Evolutionary conservation across 2,113 vertebrate genomes (phyloP).

Genomic region (Pteropus alecto): DNA sequence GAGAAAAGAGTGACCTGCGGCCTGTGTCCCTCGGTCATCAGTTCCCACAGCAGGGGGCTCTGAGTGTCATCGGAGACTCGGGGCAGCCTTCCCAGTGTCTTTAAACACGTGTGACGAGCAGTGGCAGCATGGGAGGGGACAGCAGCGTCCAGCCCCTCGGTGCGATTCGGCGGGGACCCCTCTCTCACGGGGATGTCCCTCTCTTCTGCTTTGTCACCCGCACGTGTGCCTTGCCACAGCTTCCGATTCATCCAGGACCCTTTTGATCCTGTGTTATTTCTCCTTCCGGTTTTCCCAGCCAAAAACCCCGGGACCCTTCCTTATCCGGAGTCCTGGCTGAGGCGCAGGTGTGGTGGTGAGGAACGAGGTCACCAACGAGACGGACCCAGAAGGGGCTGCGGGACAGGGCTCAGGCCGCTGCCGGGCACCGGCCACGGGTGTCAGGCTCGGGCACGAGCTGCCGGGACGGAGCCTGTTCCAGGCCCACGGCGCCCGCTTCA

Average conservation of each 20-base stretch:
- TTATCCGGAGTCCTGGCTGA: background rate
- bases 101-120: background rate
- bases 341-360: too few species aligned
- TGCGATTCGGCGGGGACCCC: too few species aligned
- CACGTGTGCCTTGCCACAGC: rapidly evolving
- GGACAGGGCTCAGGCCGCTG: too few species aligned
- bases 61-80: background rate
- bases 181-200: too few species aligned
- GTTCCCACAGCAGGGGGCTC: background rate
- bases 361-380: background rate
- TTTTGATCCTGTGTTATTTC: too few species aligned
- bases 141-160: too few species aligned
- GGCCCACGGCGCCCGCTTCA: rapidly evolving
- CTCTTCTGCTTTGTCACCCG: rapidly evolving
- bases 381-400: background rate
- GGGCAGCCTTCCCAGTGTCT: background rate
- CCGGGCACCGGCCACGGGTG: rapidly evolving
- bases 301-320: background rate
- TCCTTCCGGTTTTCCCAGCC: rapidly evolving
- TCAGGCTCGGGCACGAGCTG: rapidly evolving
- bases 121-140: too few species aligned
- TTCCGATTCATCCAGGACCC: background rate
- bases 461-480: rapidly evolving
- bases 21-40: background rate
- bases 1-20: rapidly evolving